Base-by-base conservation (phyloP, 2,888 invertebrate genomes). In the Cremastinae sp. region DNA sequence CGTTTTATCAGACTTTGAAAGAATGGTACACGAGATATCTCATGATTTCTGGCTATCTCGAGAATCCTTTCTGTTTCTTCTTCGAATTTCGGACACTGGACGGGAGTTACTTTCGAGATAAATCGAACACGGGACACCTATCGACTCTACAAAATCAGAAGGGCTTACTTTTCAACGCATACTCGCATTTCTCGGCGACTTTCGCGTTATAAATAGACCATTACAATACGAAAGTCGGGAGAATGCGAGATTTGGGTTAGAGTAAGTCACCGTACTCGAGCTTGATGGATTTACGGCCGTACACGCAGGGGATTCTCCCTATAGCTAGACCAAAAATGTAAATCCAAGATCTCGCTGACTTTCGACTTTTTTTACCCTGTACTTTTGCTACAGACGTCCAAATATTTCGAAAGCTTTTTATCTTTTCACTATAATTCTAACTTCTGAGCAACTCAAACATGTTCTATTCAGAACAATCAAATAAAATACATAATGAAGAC, bases 211-310 rank as follows among this genome's bases (percentile, higher is more conserved):
- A 20, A n/a, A 16, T n/a, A 22, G 20, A 38, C 7, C 38, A 58
- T 22, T n/a, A 34, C 20, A 7, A 51, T 41, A 5, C 41, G 43
- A 64, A 45, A 41, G 56, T 12, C 16, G 49, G 66, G 61, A n/a
- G 64, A 28, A 18, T 65, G 74, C 78, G 78, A 81, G 80, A 81
- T 76, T 51, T 70, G 79, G 80, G 81, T 80, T 80, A 81, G 79
- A 80, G 81, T 5, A 82, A 78, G 47, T 75, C 66, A 75, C 72
- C 56, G 73, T 51, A 51, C 75, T 62, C 61, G 43, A 14, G 71
- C 73, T 56, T 71, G 85, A 86, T 82, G 82, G 84, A 87, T 87
- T 87, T 87, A 88, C 85, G 84, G 78, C 85, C 83, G 84, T 84
- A 83, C n/a, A n/a, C 84, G 72, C 65, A 74, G 74, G 49, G 59